Conservation (phyloP, 1,140 invertebrate species). For the Trichomalopsis sarcophagae region DNA sequence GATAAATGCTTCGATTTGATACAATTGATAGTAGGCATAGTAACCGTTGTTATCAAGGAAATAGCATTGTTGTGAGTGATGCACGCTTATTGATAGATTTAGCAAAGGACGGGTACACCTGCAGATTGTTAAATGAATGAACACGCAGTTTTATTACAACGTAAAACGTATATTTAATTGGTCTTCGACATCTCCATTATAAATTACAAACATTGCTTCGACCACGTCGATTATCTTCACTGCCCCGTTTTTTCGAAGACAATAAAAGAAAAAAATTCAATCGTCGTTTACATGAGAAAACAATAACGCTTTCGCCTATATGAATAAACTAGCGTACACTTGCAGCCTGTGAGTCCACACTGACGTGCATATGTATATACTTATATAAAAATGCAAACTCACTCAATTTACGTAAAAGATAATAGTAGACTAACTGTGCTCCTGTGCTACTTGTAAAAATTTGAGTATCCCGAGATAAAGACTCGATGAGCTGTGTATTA, state of each 20-base stretch:
- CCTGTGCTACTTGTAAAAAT: constrained; percentile 19
- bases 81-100: too few species aligned
- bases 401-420: neutral
- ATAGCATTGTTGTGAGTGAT: too few species aligned
- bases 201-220: constrained; percentile 39
- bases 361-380: neutral
- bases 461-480: constrained; percentile 5
- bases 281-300: constrained; percentile 24
- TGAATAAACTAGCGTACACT: constrained; percentile 20
- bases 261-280: constrained; percentile 40
- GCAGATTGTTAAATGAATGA: neutral
- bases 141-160: constrained; percentile 32
- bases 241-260: constrained; percentile 7
- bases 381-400: constrained; percentile 35
- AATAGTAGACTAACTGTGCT: constrained; percentile 19
- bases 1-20: too few species aligned
- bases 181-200: constrained; percentile 19
- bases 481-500: constrained; percentile 11
- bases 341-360: constrained; percentile 23
- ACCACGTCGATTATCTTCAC: neutral
- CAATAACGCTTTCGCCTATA: constrained; percentile 25
- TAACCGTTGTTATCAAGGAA: too few species aligned
- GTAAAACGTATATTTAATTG: constrained; percentile 41
- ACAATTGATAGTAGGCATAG: too few species aligned
- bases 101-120: neutral